These are phyloP conservation scores for Pimephales promelas DNA, from an alignment of 2,113 vertebrate genomes.

Conservation along the genomic window DNA sequence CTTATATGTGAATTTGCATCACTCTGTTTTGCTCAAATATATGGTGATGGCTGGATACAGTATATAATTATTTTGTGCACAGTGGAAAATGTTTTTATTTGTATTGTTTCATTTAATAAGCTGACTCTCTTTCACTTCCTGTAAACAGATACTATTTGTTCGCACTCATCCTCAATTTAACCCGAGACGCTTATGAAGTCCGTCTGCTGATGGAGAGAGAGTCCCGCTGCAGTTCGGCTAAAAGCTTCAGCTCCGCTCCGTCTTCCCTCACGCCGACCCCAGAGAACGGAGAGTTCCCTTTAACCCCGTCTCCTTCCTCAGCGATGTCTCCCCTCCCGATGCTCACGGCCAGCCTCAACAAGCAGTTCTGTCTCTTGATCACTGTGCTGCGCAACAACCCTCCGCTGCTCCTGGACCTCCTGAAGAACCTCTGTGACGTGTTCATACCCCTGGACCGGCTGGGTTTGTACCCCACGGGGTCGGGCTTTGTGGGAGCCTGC, in stretches of 20 bases:
- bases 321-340: slow-evolving; percentile 13
- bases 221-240: slow-evolving; percentile 36
- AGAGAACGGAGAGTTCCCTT: slow-evolving; percentile 52
- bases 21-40: not conserved
- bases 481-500: slow-evolving; percentile 84
- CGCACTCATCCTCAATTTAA: slow-evolving; percentile 88
- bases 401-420: slow-evolving; percentile 84
- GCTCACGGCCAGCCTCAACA: slow-evolving; percentile 58
- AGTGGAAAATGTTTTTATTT: not conserved
- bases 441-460: slow-evolving; percentile 91
- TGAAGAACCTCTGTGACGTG: slow-evolving; percentile 87
- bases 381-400: slow-evolving; percentile 83
- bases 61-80: not conserved
- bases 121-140: not conserved
- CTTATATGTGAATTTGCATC: not conserved
- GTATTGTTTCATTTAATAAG: no score
- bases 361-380: slow-evolving; percentile 73
- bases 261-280: slow-evolving; percentile 42
- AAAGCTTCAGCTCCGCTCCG: slow-evolving; percentile 36
- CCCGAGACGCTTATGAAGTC: slow-evolving; percentile 87
- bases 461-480: slow-evolving; percentile 78
- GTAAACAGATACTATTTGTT: slow-evolving; percentile 88
- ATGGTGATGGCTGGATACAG: not conserved
- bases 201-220: slow-evolving; percentile 81
- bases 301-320: not conserved